Percentiles rank a stretch among this genome's conserved stretches.
phyloP scores from a whole-genome alignment of 2,797 vertebrate species.

The Dendrocincla fuliginosa region DNA sequence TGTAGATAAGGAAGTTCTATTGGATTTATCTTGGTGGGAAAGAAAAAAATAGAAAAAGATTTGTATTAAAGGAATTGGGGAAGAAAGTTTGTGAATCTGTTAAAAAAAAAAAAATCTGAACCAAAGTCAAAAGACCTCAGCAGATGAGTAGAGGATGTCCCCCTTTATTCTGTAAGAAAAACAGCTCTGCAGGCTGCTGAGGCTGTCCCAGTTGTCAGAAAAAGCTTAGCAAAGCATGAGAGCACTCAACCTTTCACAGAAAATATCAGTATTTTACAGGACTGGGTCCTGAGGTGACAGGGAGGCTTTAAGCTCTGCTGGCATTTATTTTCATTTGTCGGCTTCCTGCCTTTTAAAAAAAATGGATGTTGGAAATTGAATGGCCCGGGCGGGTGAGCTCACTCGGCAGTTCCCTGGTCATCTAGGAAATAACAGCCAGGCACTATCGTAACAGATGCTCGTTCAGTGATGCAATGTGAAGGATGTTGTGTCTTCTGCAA shows the following conservation, averaged over 20 bases:
- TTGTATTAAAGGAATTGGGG: not conserved
- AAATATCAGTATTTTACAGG: not conserved
- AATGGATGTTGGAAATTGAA: not conserved
- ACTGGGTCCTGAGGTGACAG: not conserved
- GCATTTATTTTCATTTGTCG: constrained; percentile 17
- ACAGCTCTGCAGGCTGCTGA: not conserved
- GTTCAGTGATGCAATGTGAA: constrained; percentile 63
- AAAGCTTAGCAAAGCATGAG: constrained; percentile 31
- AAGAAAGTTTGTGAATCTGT: not conserved
- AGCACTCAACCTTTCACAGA: constrained; percentile 16
- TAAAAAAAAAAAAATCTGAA: not conserved
- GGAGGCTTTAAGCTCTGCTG: constrained; percentile 24
- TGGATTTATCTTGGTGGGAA: not conserved
- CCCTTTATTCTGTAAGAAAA: not conserved
- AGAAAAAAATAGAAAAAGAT: no score
- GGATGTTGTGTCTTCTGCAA: constrained; percentile 48
- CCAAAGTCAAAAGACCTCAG: not conserved
- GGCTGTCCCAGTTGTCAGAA: constrained; percentile 30
- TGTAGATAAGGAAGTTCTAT: not conserved
- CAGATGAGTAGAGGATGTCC: not conserved
- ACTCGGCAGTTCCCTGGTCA: constrained; percentile 59
- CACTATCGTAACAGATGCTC: constrained; percentile 75
- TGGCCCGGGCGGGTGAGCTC: not conserved
- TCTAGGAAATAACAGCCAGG: constrained; percentile 76
- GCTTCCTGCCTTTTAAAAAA: not conserved